phyloP scores from a whole-genome alignment of 2,888 invertebrate genomes.

The Penaeus monodon region DNA sequence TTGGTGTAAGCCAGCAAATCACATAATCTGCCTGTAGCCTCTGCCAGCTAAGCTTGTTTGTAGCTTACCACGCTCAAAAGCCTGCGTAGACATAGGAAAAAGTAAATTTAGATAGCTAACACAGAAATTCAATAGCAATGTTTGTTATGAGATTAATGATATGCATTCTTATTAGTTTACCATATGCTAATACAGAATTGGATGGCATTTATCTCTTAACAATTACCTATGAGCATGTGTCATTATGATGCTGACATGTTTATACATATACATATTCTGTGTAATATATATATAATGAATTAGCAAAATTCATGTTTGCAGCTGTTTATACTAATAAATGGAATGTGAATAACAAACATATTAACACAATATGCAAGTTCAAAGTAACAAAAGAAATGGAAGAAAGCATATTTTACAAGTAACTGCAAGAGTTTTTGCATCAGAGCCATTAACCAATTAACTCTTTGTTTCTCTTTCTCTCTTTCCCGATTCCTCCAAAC shows the following conservation, averaged over 20 bases:
- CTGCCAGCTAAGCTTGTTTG: constrained; percentile 49
- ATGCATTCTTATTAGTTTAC: neutral
- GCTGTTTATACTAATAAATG: constrained; percentile 13
- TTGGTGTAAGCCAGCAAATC: constrained; percentile 31
- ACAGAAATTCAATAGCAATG: constrained; percentile 22
- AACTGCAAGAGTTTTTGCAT: constrained; percentile 49
- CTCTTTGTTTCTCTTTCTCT: constrained; percentile 46
- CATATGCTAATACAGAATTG: constrained; percentile 12
- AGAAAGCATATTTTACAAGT: constrained; percentile 20
- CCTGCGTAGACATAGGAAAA: constrained; percentile 26
- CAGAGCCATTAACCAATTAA: constrained; percentile 59
- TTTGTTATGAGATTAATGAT: constrained; percentile 1
- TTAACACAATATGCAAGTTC: constrained; percentile 36
- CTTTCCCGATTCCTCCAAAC: constrained; percentile 33
- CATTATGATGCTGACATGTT: constrained; percentile 16
- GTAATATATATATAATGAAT: neutral
- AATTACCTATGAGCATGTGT: constrained; percentile 27
- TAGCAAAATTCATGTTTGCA: constrained; percentile 8
- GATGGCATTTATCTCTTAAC: constrained; percentile 7
- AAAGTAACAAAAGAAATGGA: constrained; percentile 5
- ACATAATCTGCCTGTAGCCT: constrained; percentile 49
- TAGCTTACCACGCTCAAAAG: constrained; percentile 39
- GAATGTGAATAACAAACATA: constrained; percentile 22
- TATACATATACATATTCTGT: constrained; percentile 1
- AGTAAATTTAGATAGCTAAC: constrained; percentile 22